These are phyloP conservation scores for Varecia variegata DNA, from an alignment of 2,797 vertebrate genomes.

Conservation along the genomic window DNA sequence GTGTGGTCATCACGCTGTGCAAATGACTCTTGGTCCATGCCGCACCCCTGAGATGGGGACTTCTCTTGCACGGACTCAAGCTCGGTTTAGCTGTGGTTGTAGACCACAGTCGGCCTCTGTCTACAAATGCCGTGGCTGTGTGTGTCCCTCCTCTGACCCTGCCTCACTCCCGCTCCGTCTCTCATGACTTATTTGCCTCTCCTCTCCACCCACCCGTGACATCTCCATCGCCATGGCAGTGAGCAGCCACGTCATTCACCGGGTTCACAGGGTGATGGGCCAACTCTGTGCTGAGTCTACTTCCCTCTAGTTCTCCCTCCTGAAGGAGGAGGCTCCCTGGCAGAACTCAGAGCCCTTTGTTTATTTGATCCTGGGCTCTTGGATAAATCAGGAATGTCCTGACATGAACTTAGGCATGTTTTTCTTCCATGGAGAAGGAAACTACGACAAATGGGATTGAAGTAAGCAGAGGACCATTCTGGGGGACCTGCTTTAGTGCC, in stretches of 20 bases:
- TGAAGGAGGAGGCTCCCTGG: slow-evolving; percentile 79
- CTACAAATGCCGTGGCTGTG: background rate
- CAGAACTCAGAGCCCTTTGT: slow-evolving; percentile 72
- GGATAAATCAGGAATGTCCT: slow-evolving; percentile 83
- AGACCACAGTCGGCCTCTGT: background rate
- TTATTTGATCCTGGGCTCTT: slow-evolving; percentile 82
- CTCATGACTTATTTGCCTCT: slow-evolving; percentile 40
- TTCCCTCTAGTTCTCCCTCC: slow-evolving; percentile 56
- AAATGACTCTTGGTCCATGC: background rate
- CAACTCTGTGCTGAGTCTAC: background rate
- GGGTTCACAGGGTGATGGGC: slow-evolving; percentile 27
- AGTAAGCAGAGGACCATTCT: slow-evolving; percentile 70
- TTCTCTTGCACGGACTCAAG: background rate
- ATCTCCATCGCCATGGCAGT: slow-evolving; percentile 33
- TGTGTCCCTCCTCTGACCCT: background rate
- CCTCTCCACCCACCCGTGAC: slow-evolving; percentile 56
- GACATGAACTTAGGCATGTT: slow-evolving; percentile 81
- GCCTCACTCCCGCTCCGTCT: background rate
- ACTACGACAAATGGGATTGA: slow-evolving; percentile 77
- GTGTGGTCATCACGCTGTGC: background rate
- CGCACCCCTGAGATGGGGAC: background rate
- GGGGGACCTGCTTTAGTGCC: slow-evolving; percentile 43
- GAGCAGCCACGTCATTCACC: slow-evolving; percentile 33
- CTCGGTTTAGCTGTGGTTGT: background rate
- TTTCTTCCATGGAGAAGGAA: slow-evolving; percentile 79